phyloP scores from a whole-genome alignment of 2,888 invertebrate species.

The Trisateles emortualis region DNA sequence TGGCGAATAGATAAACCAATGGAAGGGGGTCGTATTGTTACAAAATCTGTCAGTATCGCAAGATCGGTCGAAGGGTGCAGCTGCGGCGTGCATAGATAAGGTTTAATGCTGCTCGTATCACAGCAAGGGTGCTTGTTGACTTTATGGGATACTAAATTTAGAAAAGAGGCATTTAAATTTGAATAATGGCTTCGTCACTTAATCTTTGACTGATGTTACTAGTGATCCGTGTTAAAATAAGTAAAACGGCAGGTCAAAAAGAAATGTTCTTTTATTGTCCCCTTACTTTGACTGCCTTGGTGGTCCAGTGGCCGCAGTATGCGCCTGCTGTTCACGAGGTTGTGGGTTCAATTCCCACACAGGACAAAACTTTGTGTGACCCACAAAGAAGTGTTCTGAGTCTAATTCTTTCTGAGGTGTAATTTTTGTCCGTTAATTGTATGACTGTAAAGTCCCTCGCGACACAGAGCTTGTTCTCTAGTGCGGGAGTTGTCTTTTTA shows the following conservation, averaged over 20 bases:
- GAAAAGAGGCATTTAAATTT: slow-evolving; percentile 61
- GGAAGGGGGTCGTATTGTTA: slow-evolving; percentile 74
- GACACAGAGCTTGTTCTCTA: too few species aligned
- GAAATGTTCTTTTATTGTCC: too few species aligned
- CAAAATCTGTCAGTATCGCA: slow-evolving; percentile 79
- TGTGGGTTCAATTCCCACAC: too few species aligned
- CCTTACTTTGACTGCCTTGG: too few species aligned
- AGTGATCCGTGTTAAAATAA: slow-evolving; percentile 13
- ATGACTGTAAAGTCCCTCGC: too few species aligned
- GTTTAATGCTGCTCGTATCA: slow-evolving; percentile 67
- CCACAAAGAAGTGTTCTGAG: too few species aligned
- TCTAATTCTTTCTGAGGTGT: too few species aligned
- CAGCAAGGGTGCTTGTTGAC: slow-evolving; percentile 67
- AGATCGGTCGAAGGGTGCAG: slow-evolving; percentile 77
- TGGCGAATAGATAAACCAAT: slow-evolving; percentile 70
- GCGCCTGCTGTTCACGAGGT: too few species aligned
- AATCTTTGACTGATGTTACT: slow-evolving; percentile 33
- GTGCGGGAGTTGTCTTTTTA: too few species aligned
- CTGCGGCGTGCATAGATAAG: slow-evolving; percentile 76
- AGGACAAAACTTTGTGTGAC: too few species aligned
- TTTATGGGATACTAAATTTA: slow-evolving; percentile 70
- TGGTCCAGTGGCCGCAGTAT: too few species aligned
- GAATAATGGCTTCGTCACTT: slow-evolving; percentile 60
- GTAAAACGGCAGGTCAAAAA: not conserved
- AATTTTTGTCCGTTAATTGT: too few species aligned